Conservation (phyloP, 2,888 invertebrate genomes). For the Melanophora roralis region DNA sequence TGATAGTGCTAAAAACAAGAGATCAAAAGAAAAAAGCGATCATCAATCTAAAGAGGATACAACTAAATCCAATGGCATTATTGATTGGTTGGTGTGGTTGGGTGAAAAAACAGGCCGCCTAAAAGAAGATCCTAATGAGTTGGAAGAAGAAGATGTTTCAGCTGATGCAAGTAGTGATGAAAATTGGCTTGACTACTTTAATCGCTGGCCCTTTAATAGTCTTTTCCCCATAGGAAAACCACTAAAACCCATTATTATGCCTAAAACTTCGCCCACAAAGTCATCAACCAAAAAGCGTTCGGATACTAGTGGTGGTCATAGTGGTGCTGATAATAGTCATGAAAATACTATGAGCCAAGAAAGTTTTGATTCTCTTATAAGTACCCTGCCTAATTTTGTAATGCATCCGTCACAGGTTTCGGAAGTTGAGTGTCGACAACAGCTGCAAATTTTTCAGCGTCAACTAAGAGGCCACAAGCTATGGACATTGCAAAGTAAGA, state of each 20-base stretch:
- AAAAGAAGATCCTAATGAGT: slow-evolving; percentile 37
- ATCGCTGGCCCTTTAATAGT: slow-evolving; percentile 75
- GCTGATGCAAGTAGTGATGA: slow-evolving; percentile 44
- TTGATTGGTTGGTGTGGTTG: slow-evolving; percentile 73
- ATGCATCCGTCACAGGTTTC: slow-evolving; percentile 83
- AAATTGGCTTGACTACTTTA: slow-evolving; percentile 71
- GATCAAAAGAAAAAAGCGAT: slow-evolving; percentile 38
- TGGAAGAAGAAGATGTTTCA: slow-evolving; percentile 51
- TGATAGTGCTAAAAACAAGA: slow-evolving; percentile 17
- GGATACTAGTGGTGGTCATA: neutral
- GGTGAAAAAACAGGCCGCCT: slow-evolving; percentile 62
- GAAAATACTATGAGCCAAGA: slow-evolving; percentile 69
- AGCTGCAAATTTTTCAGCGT: slow-evolving; percentile 81
- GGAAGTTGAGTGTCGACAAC: slow-evolving; percentile 83
- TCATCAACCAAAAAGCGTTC: slow-evolving; percentile 25
- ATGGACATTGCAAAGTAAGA: slow-evolving; percentile 86
- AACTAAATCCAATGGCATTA: slow-evolving; percentile 67
- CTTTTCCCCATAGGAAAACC: slow-evolving; percentile 70
- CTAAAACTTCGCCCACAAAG: slow-evolving; percentile 39
- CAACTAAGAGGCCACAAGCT: slow-evolving; percentile 83
- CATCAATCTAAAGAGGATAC: slow-evolving; percentile 17
- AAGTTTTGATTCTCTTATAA: slow-evolving; percentile 81
- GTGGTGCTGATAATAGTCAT: slow-evolving; percentile 12
- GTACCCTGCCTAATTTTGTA: slow-evolving; percentile 83
- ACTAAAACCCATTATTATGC: slow-evolving; percentile 64